phyloP scores from a whole-genome alignment of 2,113 vertebrate genomes.

The Vulpes ferrilata region DNA sequence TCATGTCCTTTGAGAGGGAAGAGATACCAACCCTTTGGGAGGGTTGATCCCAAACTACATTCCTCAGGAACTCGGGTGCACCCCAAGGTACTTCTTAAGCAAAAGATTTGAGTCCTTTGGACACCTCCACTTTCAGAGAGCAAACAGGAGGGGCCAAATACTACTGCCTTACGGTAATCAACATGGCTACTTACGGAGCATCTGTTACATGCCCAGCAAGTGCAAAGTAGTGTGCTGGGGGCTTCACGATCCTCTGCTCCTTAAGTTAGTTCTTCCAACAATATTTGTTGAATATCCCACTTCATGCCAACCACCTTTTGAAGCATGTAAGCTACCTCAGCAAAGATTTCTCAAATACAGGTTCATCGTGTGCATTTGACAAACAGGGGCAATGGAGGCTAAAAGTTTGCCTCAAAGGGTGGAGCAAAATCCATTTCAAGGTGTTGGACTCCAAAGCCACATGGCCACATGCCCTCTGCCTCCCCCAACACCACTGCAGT shows the following conservation, averaged over 20 bases:
- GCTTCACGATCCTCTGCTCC: neutral
- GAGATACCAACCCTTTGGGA: neutral
- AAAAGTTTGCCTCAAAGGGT: neutral
- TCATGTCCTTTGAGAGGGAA: neutral
- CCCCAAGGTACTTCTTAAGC: neutral
- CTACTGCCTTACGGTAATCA: neutral
- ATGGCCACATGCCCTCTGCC: neutral
- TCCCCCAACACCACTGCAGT: neutral
- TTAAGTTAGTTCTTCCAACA: neutral
- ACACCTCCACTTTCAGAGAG: neutral
- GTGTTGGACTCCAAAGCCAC: neutral
- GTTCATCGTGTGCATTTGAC: neutral
- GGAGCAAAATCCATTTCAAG: neutral
- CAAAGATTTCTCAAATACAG: neutral
- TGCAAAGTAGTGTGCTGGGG: neutral
- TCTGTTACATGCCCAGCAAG: neutral
- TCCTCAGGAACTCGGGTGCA: neutral
- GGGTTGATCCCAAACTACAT: neutral
- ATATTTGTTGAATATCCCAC: neutral
- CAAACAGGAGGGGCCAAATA: neutral
- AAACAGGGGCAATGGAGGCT: neutral
- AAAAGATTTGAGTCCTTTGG: neutral
- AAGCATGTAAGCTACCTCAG: accelerated
- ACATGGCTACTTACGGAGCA: neutral
- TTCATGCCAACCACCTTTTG: neutral